Conservation (phyloP, 1,140 invertebrate genomes). For the Orchesella cincta region DNA sequence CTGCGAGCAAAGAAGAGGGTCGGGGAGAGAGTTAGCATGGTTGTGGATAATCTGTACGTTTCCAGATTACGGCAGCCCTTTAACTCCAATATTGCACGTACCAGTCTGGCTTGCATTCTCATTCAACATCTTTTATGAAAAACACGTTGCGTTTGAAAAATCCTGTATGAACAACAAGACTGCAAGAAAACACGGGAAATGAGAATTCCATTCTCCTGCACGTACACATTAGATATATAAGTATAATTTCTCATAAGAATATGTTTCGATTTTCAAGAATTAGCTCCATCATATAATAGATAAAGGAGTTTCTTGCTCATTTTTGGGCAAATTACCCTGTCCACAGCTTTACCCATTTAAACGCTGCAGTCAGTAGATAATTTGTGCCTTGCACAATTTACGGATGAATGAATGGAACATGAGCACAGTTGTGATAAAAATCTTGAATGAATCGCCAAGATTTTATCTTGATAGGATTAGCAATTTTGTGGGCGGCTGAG, state of each 20-base stretch:
- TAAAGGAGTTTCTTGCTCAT: neutral
- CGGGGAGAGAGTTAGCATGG: neutral
- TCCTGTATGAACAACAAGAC: too few relatives aligned
- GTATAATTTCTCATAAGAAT: too few relatives aligned
- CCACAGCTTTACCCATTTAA: neutral
- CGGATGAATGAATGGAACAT: constrained; percentile 17
- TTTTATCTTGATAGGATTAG: constrained; percentile 19
- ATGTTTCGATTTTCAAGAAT: too few relatives aligned
- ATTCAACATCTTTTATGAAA: neutral
- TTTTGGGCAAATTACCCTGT: neutral
- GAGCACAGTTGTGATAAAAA: constrained; percentile 1
- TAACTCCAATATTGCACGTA: neutral
- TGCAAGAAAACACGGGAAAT: constrained; percentile 6
- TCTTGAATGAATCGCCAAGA: neutral
- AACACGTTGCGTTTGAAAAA: neutral
- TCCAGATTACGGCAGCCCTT: neutral
- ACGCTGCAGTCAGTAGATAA: neutral
- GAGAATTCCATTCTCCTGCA: neutral
- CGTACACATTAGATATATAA: too few relatives aligned
- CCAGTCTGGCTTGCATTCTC: neutral
- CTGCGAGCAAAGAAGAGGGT: neutral
- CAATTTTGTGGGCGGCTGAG: constrained; percentile 9
- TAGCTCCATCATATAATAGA: neutral
- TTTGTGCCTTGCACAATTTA: neutral
- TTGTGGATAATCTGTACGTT: neutral